Percentiles rank a stretch among this genome's conserved stretches.
Conservation (phyloP, 2,797 vertebrate species). For the Enteromius treurensis region DNA sequence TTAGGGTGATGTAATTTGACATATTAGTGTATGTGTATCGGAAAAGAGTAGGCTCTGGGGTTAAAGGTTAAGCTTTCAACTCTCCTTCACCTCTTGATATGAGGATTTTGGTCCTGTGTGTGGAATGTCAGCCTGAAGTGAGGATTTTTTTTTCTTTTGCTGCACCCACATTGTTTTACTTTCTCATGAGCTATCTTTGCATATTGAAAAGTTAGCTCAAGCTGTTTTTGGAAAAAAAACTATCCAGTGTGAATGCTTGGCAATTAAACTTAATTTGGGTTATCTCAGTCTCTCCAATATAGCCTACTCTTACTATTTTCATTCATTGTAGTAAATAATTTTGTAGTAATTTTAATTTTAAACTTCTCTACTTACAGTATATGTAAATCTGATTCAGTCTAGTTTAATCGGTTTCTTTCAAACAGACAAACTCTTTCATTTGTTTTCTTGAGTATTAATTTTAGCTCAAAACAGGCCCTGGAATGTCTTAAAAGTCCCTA, state of each 20-base stretch:
- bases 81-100: conserved; percentile 74
- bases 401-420: neutral
- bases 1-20: conserved; percentile 31
- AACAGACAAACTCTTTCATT: neutral
- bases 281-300: neutral
- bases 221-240: neutral
- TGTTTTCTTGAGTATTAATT: neutral
- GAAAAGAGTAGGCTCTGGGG: conserved; percentile 43
- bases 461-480: neutral
- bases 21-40: conserved; percentile 73
- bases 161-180: conserved; percentile 60
- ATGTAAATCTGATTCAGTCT: neutral
- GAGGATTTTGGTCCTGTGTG: conserved; percentile 77
- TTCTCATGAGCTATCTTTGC: conserved; percentile 33
- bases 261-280: neutral
- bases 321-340: neutral
- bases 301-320: neutral
- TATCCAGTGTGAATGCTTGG: neutral
- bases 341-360: neutral
- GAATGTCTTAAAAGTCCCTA: neutral
- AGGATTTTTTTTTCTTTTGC: conserved; percentile 51
- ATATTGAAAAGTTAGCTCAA: neutral
- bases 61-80: conserved; percentile 70
- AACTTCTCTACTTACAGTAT: neutral
- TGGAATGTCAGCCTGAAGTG: conserved; percentile 81